Evolutionary conservation across 2,888 invertebrate genomes (phyloP), one percentile per base, ranked within the genome.

Genomic region (Lottia gigantea): DNA sequence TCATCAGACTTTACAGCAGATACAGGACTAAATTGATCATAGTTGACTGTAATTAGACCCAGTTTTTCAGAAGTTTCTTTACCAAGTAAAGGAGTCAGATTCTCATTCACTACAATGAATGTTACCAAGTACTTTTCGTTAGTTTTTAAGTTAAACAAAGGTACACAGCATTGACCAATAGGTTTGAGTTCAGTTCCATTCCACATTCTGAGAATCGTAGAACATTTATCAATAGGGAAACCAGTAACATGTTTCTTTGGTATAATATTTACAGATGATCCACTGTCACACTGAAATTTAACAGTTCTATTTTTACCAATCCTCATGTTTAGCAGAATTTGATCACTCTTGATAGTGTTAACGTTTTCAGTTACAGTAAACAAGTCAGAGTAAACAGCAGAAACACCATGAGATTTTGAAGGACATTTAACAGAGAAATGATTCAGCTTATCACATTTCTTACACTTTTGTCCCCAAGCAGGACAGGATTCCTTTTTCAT

Each of bases 391-490:
- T 31, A 31, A 6, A 31, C 11, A 7, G n/a, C 7, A n/a, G 11
- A n/a, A 8, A n/a, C 0, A 8, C 1, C n/a, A 8, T 49, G 6
- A 49, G n/a, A n/a, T 31, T 31, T 31, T n/a, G 49, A 49, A 0
- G 45, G 70, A 61, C 72, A 71, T 14, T 46, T 47, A 11, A 55
- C n/a, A 55, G 71, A 69, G 45, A 74, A 78, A 64, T 78, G 77
- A 64, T 79, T 77, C 40, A 63, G 64, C 16, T 68, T 72, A 11
- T 75, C 55, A 66, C 79, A 78, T 1, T 16, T 25, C 8, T 71
- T 67, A 46, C 73, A 74, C 8, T 46, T 69, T 62, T 76, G 75
- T 16, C 75, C 78, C 67, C 71, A 79, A n/a, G 77, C 76, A 45
- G 76, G 77, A 69, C 75, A 78, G 19, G 70, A 68, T 55, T 73